Evolutionary conservation across 30 jellyfish, hydroid and myxozoan species (phyloP).

Genomic region (Aurelia aurita): DNA sequence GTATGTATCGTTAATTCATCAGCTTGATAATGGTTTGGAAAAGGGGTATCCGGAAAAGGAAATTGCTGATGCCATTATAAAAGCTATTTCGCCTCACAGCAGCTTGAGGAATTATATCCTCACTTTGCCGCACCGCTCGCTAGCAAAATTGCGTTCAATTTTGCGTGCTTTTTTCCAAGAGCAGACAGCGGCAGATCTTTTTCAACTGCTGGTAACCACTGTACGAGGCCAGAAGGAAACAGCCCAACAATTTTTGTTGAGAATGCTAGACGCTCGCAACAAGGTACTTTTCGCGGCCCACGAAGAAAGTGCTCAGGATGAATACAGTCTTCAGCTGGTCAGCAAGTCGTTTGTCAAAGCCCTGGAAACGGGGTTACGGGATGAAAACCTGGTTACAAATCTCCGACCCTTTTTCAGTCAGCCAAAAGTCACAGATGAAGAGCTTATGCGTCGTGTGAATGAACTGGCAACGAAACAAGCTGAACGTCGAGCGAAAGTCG

Average conservation of each 20-base stretch:
- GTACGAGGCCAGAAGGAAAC: conserved; percentile 1
- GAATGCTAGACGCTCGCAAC: conserved; percentile 8
- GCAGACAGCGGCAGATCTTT: conserved; percentile 8
- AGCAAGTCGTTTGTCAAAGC: too few species aligned
- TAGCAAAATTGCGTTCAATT: neutral
- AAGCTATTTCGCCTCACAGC: conserved; percentile 8
- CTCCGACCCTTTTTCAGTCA: too few species aligned
- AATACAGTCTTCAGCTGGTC: too few species aligned
- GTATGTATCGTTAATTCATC: too few species aligned
- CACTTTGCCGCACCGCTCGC: conserved; percentile 26
- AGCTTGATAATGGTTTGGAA: too few species aligned
- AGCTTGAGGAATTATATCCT: conserved; percentile 7
- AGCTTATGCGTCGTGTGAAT: too few species aligned
- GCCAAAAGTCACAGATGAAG: too few species aligned
- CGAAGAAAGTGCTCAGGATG: conserved; percentile 13
- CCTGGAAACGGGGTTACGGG: too few species aligned
- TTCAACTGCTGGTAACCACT: conserved; percentile 2
- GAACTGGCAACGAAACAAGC: too few species aligned
- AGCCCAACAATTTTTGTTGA: conserved; percentile 26
- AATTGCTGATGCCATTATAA: conserved; percentile 10
- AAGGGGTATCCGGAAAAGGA: too few species aligned
- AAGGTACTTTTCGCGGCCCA: conserved; percentile 5
- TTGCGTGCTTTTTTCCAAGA: neutral
- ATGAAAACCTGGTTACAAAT: too few species aligned
- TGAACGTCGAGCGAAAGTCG: too few species aligned